Percentiles rank a stretch among this genome's conserved stretches.
Evolutionary conservation across 2,113 vertebrate species (phyloP).

Genomic region (Aspiorhynchus laticeps): DNA sequence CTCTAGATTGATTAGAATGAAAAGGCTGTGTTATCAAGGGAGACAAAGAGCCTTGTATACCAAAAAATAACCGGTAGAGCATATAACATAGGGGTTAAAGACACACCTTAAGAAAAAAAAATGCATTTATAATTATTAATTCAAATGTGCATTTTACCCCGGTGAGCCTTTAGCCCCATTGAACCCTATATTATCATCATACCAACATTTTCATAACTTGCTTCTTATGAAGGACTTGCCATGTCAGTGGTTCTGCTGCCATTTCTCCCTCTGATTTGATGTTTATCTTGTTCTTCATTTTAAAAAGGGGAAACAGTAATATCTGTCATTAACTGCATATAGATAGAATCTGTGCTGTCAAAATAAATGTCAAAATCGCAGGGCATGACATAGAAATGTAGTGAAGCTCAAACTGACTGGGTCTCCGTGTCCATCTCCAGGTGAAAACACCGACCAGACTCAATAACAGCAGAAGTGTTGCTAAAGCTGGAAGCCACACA

Average conservation of each 20-base stretch:
- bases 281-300: neutral
- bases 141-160: too few species aligned
- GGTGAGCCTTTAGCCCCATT: neutral
- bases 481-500: conserved; percentile 14
- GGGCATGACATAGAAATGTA: too few species aligned
- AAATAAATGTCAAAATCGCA: neutral
- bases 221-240: neutral
- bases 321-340: neutral
- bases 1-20: too few species aligned
- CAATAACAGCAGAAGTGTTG: neutral
- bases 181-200: neutral
- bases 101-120: too few species aligned
- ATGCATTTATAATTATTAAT: too few species aligned
- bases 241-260: neutral
- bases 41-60: too few species aligned
- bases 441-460: neutral
- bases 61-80: too few species aligned
- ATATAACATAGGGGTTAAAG: too few species aligned
- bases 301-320: neutral
- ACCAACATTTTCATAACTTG: neutral
- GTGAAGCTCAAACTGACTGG: neutral
- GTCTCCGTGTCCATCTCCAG: neutral
- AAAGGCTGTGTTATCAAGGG: too few species aligned
- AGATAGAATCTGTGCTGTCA: neutral
- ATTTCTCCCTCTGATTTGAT: neutral